Percentiles rank a stretch among this genome's conserved stretches.
Evolutionary conservation across 1,140 invertebrate genomes (phyloP).

Genomic region (Trypoxylus dichotomus): DNA sequence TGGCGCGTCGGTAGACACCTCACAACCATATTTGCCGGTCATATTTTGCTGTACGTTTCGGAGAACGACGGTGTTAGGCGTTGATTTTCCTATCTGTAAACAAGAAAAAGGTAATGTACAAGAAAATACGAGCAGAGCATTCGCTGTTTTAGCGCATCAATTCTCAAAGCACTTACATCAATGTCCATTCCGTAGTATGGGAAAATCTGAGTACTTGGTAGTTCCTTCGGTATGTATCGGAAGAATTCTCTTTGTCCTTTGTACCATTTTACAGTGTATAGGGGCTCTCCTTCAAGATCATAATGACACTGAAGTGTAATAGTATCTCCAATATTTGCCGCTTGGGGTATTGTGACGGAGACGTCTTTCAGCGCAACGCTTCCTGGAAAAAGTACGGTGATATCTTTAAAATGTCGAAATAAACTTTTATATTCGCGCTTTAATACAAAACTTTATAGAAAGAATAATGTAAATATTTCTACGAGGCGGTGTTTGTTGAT

Average conservation of each 20-base stretch:
- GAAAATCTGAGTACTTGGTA: constrained; percentile 70
- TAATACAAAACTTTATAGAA: not conserved
- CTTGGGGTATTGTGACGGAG: constrained; percentile 70
- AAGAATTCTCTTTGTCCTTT: constrained; percentile 77
- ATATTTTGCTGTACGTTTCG: constrained; percentile 66
- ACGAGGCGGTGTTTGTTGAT: not conserved
- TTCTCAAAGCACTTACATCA: constrained; percentile 66
- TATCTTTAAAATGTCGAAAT: constrained; percentile 3
- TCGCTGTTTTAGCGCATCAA: not conserved
- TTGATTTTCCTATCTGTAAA: constrained; percentile 55
- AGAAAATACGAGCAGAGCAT: not conserved
- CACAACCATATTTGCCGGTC: constrained; percentile 71
- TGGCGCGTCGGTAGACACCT: constrained; percentile 72
- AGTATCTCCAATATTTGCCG: constrained; percentile 70
- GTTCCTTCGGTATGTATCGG: constrained; percentile 72
- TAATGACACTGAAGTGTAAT: constrained; percentile 77
- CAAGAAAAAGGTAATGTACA: not conserved
- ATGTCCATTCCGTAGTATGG: constrained; percentile 64
- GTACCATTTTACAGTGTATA: constrained; percentile 85
- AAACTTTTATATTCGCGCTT: not conserved
- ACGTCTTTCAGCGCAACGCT: constrained; percentile 67
- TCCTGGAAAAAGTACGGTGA: constrained; percentile 55
- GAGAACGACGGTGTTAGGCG: constrained; percentile 66
- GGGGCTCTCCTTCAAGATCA: constrained; percentile 72
- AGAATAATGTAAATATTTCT: not conserved